These are phyloP conservation scores for human DNA, from an alignment of 2,113 vertebrate genomes.

Conservation along the genomic window GRCh38 chr6:91508001-91508500, in stretches of 20 bases:
- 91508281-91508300: neutral
- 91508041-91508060: no score
- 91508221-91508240: neutral
- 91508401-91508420: neutral
- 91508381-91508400: neutral
- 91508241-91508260: neutral
- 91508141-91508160: no score
- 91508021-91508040: no score
- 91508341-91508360: neutral
- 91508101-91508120: no score
- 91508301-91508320: neutral
- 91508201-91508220: neutral
- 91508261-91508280: neutral
- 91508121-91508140: no score
- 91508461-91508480: neutral
- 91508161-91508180: neutral
- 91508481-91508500: neutral
- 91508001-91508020: no score
- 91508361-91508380: neutral
- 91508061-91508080: no score
- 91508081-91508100: no score
- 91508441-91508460: neutral
- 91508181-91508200: neutral
- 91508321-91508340: neutral
- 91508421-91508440: constrained; percentile 28